Evolutionary conservation across 1,140 invertebrate genomes (phyloP), one percentile per base, ranked within the genome.

Genomic region (Drosophila repletoides): DNA sequence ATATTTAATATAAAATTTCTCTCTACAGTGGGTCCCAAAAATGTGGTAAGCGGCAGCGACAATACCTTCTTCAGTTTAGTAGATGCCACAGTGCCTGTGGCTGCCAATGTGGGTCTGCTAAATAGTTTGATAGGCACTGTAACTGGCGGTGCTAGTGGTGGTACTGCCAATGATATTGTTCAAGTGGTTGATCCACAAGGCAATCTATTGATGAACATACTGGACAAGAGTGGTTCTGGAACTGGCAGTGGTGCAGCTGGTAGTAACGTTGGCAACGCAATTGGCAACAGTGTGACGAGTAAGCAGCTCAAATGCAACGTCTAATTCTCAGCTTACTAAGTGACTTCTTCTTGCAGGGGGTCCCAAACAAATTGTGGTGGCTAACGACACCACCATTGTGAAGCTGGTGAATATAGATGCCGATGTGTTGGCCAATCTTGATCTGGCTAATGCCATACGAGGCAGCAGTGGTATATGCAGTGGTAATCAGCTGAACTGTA

Each of bases 381-480:
- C 70, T 0, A 7, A 83, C 22, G 63, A 77, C 2, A 84, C 74
- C 15, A 43, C 22, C 1, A 51, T 84, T 3, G 24, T 52, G 0
- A 66, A 63, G 9, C 4, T 84, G 28, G 26, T 83, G 0, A 76
- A 83, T 24, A 7, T 83, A 31, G 64, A 83, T 49, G 26, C 51
- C n/a, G 41, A 14, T 15, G 40, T 61, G 2, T 5, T 83, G 46
- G 28, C 45, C 0, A 31, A 36, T 41, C 15, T 83, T 0, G 51
- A 61, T 52, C 19, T 83, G 53, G 58, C 53, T 7, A 81, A 81
- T 24, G 46, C 56, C 19, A 33, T 66, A n/a, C 9, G 34, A 3
- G 41, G 63, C 40, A 60, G 64, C 53, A 43, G 63, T 36, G 38
- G 28, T 3, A n/a, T 9, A 7, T 68, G 64, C 48, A 45, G 40